phyloP scores from a whole-genome alignment of 2,113 vertebrate genomes.

The Maccullochella peelii region DNA sequence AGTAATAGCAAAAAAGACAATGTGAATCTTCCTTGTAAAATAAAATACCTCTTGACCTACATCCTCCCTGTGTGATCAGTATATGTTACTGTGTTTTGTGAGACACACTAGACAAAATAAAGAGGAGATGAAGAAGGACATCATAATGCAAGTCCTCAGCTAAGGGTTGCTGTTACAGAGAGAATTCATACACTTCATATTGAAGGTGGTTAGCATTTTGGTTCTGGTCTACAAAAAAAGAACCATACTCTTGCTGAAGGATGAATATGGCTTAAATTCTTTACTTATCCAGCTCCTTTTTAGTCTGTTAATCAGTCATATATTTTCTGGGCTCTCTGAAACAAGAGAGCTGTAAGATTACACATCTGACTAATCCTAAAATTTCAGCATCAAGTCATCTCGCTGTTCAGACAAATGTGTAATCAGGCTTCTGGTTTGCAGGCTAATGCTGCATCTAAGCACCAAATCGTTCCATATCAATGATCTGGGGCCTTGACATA shows the following conservation, averaged over 20 bases:
- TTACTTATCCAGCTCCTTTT: not conserved
- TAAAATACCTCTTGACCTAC: constrained; percentile 13
- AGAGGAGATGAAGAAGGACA: constrained; percentile 14
- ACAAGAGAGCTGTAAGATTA: not conserved
- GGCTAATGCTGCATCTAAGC: not conserved
- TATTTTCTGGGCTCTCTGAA: not conserved
- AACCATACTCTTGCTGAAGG: not conserved
- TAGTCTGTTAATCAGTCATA: not conserved
- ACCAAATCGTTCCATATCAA: constrained; percentile 31
- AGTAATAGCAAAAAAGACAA: not conserved
- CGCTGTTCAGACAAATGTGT: not conserved
- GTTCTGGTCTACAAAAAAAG: not conserved
- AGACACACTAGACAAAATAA: constrained; percentile 13
- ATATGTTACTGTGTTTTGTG: not conserved
- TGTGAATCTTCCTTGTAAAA: no score
- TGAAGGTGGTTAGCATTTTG: not conserved
- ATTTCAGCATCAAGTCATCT: not conserved
- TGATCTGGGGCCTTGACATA: constrained; percentile 18
- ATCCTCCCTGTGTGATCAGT: not conserved
- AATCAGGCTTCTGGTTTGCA: constrained; percentile 15
- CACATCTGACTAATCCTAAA: not conserved
- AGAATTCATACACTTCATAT: not conserved
- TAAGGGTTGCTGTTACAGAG: not conserved
- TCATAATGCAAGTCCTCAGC: not conserved
- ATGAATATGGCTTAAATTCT: not conserved